A percentile compares a stretch with the other conserved stretches of the same genome.
These are phyloP conservation scores for Phocoena phocoena DNA, from an alignment of 2,113 vertebrate genomes.

Conservation along the genomic window DNA sequence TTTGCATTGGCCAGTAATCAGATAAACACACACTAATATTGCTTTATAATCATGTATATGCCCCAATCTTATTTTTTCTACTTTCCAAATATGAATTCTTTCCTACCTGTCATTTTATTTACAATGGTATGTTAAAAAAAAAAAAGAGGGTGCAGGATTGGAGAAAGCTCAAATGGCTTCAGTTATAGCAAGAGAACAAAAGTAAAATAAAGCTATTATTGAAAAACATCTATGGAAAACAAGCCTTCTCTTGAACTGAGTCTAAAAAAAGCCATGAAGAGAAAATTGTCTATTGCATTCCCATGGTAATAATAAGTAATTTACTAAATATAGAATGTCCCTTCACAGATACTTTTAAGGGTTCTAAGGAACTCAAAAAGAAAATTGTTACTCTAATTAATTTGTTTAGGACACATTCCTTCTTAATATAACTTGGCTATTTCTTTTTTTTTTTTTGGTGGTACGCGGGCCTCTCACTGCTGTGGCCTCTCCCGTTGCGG, in stretches of 20 bases:
- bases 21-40: not conserved
- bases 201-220: not conserved
- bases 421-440: slow-evolving; percentile 4
- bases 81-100: not conserved
- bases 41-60: not conserved
- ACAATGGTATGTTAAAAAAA: not conserved
- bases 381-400: slow-evolving; percentile 12
- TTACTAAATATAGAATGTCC: not conserved
- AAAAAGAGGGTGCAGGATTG: not conserved
- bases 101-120: not conserved
- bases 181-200: not conserved
- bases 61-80: not conserved
- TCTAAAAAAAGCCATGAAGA: not conserved
- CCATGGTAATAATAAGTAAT: not conserved
- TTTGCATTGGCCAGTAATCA: not conserved
- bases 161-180: not conserved
- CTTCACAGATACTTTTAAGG: not conserved
- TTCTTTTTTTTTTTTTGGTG: not conserved
- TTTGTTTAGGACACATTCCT: not conserved
- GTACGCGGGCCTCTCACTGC: too few relatives aligned
- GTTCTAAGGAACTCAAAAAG: not conserved
- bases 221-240: slow-evolving; percentile 1
- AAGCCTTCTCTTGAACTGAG: not conserved
- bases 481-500: too few relatives aligned
- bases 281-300: not conserved